A percentile compares a stretch with the other conserved stretches of the same genome.
Conservation (phyloP, 2,797 vertebrate genomes). For the Cryptoblepharus egeriae region DNA sequence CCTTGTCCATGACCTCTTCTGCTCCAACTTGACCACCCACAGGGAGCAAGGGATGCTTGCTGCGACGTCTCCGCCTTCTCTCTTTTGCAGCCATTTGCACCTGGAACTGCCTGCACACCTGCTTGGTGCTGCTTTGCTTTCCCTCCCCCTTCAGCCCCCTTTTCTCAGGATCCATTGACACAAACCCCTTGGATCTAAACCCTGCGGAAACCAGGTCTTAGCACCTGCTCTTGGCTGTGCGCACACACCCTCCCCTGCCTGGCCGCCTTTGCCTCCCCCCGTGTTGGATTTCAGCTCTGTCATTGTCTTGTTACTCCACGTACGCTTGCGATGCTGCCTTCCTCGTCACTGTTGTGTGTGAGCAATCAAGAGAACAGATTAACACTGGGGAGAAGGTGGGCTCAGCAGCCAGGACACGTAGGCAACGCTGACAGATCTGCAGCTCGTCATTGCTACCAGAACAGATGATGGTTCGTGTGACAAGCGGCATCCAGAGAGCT, state of each 20-base stretch:
- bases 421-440: neutral
- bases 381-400: neutral
- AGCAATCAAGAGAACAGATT: neutral
- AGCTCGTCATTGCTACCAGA: neutral
- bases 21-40: neutral
- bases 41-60: neutral
- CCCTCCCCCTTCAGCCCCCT: too few species aligned
- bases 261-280: neutral
- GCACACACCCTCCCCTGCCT: too few species aligned
- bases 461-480: neutral
- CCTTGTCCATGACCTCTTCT: neutral
- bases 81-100: neutral
- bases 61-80: neutral
- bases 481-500: neutral
- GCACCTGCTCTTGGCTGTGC: too few species aligned
- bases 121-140: neutral
- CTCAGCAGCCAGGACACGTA: neutral
- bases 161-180: too few species aligned
- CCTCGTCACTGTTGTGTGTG: neutral
- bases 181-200: too few species aligned
- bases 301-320: neutral
- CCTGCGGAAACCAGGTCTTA: too few species aligned
- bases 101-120: neutral
- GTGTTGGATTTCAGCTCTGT: neutral
- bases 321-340: neutral